Percentiles rank a stretch among this genome's conserved stretches.
Evolutionary conservation across 2,113 vertebrate genomes (phyloP).

Genomic region (Leptobrachium ailaonicum): DNA sequence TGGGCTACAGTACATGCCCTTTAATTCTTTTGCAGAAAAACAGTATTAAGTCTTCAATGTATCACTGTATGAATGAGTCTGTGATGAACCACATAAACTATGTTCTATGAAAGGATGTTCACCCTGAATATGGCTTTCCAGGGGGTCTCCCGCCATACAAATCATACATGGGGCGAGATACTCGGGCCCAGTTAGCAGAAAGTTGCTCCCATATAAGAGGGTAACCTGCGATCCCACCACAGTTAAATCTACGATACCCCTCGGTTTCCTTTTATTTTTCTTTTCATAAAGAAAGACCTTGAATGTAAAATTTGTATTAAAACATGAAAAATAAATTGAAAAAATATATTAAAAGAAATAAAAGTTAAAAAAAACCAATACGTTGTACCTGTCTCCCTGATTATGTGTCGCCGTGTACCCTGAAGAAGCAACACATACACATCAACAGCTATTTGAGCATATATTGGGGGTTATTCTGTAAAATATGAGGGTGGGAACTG

Average conservation of each 20-base stretch:
- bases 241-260: neutral
- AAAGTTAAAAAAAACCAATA: neutral
- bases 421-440: too few relatives aligned
- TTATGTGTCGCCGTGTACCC: too few relatives aligned
- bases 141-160: neutral
- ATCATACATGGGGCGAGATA: neutral
- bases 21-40: neutral
- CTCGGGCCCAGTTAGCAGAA: neutral
- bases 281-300: conserved; percentile 30
- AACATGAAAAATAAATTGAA: conserved; percentile 1
- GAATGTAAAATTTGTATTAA: conserved; percentile 46
- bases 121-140: neutral
- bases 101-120: neutral
- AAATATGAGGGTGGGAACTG: too few relatives aligned
- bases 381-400: too few relatives aligned
- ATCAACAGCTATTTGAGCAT: too few relatives aligned
- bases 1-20: neutral
- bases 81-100: neutral
- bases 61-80: neutral
- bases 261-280: conserved; percentile 9
- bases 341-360: conserved; percentile 4
- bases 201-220: neutral
- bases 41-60: neutral
- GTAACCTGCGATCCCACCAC: neutral
- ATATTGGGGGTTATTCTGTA: too few relatives aligned